These are phyloP conservation scores for Rhimphoctona megacephalus DNA, from an alignment of 2,888 invertebrate genomes.

Conservation along the genomic window DNA sequence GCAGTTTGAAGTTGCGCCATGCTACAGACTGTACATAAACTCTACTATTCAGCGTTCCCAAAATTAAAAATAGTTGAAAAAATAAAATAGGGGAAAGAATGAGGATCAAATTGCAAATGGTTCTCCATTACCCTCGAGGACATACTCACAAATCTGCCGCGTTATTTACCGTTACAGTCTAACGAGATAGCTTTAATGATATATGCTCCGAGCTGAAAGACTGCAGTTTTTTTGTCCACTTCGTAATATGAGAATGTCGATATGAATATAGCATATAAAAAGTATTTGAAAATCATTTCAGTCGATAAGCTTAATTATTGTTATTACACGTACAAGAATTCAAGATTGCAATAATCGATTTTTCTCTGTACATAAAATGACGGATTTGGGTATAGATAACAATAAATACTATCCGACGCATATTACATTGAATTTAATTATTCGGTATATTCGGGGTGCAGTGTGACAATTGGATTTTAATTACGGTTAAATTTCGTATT, in stretches of 20 bases:
- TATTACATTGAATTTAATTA: not conserved
- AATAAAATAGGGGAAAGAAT: slow-evolving; percentile 5
- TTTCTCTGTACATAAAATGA: not conserved
- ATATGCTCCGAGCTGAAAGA: slow-evolving; percentile 41
- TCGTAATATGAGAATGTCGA: slow-evolving; percentile 31
- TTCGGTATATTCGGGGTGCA: not conserved
- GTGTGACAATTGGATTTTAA: not conserved
- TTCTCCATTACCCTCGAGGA: slow-evolving; percentile 12
- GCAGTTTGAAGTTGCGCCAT: slow-evolving; percentile 30
- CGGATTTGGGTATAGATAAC: not conserved
- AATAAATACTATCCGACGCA: not conserved
- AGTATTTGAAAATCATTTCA: slow-evolving; percentile 4
- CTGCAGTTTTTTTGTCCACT: slow-evolving; percentile 34
- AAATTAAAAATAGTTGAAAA: slow-evolving; percentile 11
- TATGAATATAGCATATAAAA: not conserved
- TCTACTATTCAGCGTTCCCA: slow-evolving; percentile 19
- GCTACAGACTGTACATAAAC: not conserved
- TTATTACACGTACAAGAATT: not conserved
- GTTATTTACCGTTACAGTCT: slow-evolving; percentile 40
- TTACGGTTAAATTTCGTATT: too few relatives aligned
- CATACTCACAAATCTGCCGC: slow-evolving; percentile 32
- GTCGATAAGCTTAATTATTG: slow-evolving; percentile 7
- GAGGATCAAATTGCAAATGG: slow-evolving; percentile 49
- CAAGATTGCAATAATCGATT: slow-evolving; percentile 9
- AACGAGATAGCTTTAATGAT: slow-evolving; percentile 54